Percentiles rank a stretch among this genome's conserved stretches.
Evolutionary conservation across 2,797 vertebrate genomes (phyloP).

Genomic region (Dendrocincla tyrannina): DNA sequence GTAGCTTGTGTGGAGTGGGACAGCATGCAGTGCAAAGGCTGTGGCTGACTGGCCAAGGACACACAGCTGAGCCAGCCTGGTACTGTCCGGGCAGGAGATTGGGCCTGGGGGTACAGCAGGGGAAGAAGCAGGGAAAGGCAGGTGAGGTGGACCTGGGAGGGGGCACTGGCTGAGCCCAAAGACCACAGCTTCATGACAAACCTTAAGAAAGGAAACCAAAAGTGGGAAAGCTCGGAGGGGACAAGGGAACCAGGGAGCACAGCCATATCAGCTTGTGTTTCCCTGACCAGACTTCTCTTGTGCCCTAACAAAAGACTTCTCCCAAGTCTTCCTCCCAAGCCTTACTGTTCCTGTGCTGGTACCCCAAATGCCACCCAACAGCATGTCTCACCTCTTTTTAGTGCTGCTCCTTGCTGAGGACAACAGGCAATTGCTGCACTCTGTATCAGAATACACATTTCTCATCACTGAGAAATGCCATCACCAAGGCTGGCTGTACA

Average conservation of each 20-base stretch:
- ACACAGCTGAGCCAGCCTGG: not conserved
- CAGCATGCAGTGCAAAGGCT: not conserved
- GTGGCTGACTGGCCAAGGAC: not conserved
- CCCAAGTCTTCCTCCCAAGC: not conserved
- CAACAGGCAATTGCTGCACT: not conserved
- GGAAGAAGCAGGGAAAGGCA: not conserved
- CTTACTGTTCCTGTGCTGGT: not conserved
- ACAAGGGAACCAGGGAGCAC: not conserved
- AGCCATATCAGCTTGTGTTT: not conserved
- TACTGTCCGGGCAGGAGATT: not conserved
- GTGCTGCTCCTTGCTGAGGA: not conserved
- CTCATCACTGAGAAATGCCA: not conserved
- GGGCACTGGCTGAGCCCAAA: not conserved
- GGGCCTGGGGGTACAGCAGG: too few relatives aligned
- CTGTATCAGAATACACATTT: conserved; percentile 3
- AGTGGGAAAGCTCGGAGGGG: not conserved
- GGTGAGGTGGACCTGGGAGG: not conserved
- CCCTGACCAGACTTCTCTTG: not conserved
- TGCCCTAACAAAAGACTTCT: not conserved
- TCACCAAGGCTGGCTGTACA: not conserved
- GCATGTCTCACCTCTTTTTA: accelerated
- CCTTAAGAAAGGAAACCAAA: not conserved
- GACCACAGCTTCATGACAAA: not conserved
- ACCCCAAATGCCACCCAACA: accelerated
- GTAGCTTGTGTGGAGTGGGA: not conserved